phyloP scores from a whole-genome alignment of 2,888 invertebrate genomes.

The Alsophila aescularia region DNA sequence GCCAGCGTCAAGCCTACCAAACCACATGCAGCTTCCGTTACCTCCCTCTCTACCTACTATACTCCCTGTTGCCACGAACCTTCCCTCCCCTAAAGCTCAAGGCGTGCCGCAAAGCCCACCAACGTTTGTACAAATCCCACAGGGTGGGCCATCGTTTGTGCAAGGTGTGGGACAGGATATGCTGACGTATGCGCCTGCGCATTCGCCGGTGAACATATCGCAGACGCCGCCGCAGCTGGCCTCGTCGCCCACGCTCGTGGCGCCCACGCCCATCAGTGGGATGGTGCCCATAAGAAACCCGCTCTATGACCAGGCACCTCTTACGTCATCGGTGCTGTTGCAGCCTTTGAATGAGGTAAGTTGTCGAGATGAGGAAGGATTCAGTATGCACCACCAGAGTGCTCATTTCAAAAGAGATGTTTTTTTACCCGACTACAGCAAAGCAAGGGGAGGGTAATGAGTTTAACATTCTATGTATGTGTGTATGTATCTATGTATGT shows the following conservation, averaged over 20 bases:
- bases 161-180: conserved; percentile 12
- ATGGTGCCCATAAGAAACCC: conserved; percentile 76
- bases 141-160: conserved; percentile 28
- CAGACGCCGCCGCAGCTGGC: conserved; percentile 52
- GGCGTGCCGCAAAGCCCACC: not conserved
- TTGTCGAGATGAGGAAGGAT: not conserved
- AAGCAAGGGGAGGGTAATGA: too few relatives aligned
- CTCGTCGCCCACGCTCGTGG: conserved; percentile 52
- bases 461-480: too few relatives aligned
- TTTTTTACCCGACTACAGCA: too few relatives aligned
- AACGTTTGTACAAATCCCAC: not conserved
- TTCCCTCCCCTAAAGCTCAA: conserved; percentile 41
- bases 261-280: conserved; percentile 65
- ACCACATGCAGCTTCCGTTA: conserved; percentile 60
- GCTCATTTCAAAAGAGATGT: too few relatives aligned
- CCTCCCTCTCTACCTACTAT: conserved; percentile 62
- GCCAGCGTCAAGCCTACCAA: conserved; percentile 51
- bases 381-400: too few relatives aligned
- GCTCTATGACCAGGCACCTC: conserved; percentile 69
- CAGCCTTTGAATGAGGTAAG: conserved; percentile 77
- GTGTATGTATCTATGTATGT: too few relatives aligned
- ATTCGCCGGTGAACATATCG: conserved; percentile 56
- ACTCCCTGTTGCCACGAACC: conserved; percentile 55
- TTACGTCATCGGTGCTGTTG: conserved; percentile 72
- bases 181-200: conserved; percentile 19